Evolutionary conservation across 92 coral and sea anemone species (phyloP), one percentile per base, ranked within the genome.

Genomic region (Epizoanthus illoricatus): DNA sequence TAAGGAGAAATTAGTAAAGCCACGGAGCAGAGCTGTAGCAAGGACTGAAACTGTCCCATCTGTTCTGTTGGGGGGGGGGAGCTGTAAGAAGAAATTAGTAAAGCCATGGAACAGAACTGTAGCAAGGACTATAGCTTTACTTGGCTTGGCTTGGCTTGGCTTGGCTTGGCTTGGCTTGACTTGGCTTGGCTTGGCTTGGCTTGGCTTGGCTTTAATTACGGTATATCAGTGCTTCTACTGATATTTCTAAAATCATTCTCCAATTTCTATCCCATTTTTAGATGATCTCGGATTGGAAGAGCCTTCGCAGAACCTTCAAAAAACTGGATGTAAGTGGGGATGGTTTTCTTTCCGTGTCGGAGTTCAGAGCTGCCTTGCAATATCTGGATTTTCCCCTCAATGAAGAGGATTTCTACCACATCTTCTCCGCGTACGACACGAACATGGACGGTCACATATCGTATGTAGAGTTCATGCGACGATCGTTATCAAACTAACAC

Each of bases 211-310:
- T 71, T 12, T 43, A 1, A 0, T 28, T 28, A 28, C 33, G 33
- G 33, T 28, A 28, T 28, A 28, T 18, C 13, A 23, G 0, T 71
- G 13, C 11, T 8, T 49, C 0, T 49, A 49, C 1, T 49, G 56
- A 49, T 49, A 49, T 49, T 49, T 49, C 56, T 49, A 15, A 40
- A 28, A n/a, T 9, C 8, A 15, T 15, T 40, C 61, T 19, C 16
- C 45, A 18, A 7, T 67, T 39, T 68, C 45, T 28, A 33, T 41
- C 42, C 19, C 45, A 8, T 58, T 61, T 80, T 47, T 76, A 92
- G 94, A 86, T 93, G 97, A 91, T 91, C 39, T 88, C 87, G 28
- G 94, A 93, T 52, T 90, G 92, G 94, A 93, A 93, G 20, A 87
- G 84, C 20, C 84, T 93, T 41, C 88, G 97, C 61, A 90, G 97